phyloP scores from a whole-genome alignment of 2,797 vertebrate genomes.

The Ctenopoma kingsleyae region DNA sequence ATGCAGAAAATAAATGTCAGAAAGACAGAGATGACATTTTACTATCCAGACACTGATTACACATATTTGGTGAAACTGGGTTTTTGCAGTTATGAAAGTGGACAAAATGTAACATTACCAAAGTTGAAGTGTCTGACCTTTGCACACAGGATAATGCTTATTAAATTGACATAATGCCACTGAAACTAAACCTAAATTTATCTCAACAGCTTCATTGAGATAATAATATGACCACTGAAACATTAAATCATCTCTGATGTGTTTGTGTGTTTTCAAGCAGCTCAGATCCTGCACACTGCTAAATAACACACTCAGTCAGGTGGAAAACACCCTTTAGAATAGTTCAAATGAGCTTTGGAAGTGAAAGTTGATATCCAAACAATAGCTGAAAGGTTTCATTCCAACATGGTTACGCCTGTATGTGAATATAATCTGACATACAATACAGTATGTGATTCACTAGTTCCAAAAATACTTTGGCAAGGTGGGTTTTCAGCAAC shows the following conservation, averaged over 20 bases:
- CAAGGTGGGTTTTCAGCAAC: conserved; percentile 1
- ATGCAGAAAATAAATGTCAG: conserved; percentile 1
- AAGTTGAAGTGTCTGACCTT: conserved; percentile 24
- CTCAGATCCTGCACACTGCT: neutral
- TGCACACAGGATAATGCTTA: conserved; percentile 3
- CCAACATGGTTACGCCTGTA: neutral
- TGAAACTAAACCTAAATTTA: conserved; percentile 9
- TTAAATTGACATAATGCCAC: conserved; percentile 12
- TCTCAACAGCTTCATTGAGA: conserved; percentile 24
- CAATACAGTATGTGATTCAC: conserved; percentile 12
- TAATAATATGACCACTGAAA: conserved; percentile 4
- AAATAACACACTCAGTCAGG: conserved; percentile 19
- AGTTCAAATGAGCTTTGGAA: conserved; percentile 20
- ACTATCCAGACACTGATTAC: conserved; percentile 1
- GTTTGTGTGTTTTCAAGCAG: conserved; percentile 12
- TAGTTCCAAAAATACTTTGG: conserved; percentile 26
- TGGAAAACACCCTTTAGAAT: conserved; percentile 31
- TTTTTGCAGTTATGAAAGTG: neutral
- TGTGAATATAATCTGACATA: conserved; percentile 17
- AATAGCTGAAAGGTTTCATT: conserved; percentile 22
- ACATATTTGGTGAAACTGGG: neutral
- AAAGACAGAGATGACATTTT: neutral
- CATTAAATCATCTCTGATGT: conserved; percentile 2
- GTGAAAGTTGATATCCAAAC: conserved; percentile 27
- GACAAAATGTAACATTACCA: neutral